Percentiles rank a stretch among this genome's conserved stretches.
phyloP scores from a whole-genome alignment of 2,113 vertebrate genomes.

The Atherinomorus stipes region DNA sequence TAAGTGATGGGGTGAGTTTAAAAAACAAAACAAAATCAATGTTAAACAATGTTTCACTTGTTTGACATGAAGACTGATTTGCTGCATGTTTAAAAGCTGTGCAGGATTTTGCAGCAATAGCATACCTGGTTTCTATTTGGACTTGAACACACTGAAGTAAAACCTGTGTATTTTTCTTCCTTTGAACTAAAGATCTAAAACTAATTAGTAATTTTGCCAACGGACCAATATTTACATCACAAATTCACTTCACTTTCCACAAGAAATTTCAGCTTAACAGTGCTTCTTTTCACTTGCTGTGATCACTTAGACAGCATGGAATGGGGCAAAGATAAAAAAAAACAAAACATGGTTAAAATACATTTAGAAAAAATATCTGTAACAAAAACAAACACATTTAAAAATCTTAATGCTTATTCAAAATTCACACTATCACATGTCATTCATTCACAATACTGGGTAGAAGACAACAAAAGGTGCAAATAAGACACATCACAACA shows the following conservation, averaged over 20 bases:
- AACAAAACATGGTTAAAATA: slow-evolving; percentile 20
- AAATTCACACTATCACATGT: slow-evolving; percentile 42
- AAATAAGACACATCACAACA: slow-evolving; percentile 49
- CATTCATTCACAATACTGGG: slow-evolving; percentile 75
- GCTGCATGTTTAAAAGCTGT: background rate
- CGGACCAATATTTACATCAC: slow-evolving; percentile 15
- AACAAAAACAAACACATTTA: slow-evolving; percentile 58
- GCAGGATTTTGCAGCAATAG: slow-evolving; percentile 12
- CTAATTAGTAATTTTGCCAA: slow-evolving; percentile 14
- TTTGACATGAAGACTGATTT: too few species aligned
- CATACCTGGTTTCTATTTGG: slow-evolving; percentile 21
- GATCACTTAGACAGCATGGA: slow-evolving; percentile 35
- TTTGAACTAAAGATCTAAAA: background rate
- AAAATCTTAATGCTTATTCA: slow-evolving; percentile 58
- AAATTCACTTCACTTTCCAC: slow-evolving; percentile 23
- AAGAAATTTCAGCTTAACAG: slow-evolving; percentile 19
- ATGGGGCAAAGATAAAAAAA: slow-evolving; percentile 14
- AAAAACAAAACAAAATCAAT: too few species aligned
- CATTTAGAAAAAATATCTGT: slow-evolving; percentile 18
- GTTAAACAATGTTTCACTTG: too few species aligned
- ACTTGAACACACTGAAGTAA: background rate
- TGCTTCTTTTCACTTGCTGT: background rate
- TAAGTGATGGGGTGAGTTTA: too few species aligned
- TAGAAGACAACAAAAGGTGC: slow-evolving; percentile 56
- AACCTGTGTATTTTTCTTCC: background rate